phyloP scores from a whole-genome alignment of 2,888 invertebrate species.

The Netelia melanura region DNA sequence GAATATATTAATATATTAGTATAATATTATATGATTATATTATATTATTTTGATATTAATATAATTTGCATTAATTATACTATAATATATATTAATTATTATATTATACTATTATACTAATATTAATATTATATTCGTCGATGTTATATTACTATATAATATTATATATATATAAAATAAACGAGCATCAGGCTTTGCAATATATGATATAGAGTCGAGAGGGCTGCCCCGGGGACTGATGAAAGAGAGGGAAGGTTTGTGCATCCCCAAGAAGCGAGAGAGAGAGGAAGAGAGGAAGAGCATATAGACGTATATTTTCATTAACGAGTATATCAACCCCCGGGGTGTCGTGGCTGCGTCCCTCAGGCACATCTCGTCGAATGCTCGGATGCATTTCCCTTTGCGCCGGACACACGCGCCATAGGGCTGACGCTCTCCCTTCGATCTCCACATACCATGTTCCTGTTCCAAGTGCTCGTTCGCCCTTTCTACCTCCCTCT shows the following conservation, averaged over 20 bases:
- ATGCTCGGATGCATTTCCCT: conserved; percentile 68
- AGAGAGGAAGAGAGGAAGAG: conserved; percentile 42
- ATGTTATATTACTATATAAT: too few relatives aligned
- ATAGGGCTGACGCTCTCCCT: conserved; percentile 54
- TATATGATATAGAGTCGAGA: conserved; percentile 19
- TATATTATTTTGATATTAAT: too few relatives aligned
- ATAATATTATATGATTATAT: too few relatives aligned
- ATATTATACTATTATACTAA: background rate
- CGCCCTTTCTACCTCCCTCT: conserved; percentile 67
- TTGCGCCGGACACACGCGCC: conserved; percentile 63
- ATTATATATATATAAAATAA: conserved; percentile 33
- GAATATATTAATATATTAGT: too few relatives aligned
- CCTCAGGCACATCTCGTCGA: conserved; percentile 68
- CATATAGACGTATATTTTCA: conserved; percentile 73
- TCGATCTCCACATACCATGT: conserved; percentile 36
- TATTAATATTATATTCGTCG: background rate
- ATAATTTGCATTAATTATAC: too few relatives aligned
- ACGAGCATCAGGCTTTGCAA: conserved; percentile 28
- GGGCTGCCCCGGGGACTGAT: conserved; percentile 32
- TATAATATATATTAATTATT: too few relatives aligned
- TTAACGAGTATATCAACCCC: conserved; percentile 74
- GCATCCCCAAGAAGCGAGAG: conserved; percentile 20
- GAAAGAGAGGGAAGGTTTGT: conserved; percentile 29
- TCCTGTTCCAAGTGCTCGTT: conserved; percentile 38
- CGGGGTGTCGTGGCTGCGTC: conserved; percentile 53